Evolutionary conservation across 1,140 invertebrate genomes (phyloP), one percentile per base, ranked within the genome.

Genomic region (Brachionus plicatilis): DNA sequence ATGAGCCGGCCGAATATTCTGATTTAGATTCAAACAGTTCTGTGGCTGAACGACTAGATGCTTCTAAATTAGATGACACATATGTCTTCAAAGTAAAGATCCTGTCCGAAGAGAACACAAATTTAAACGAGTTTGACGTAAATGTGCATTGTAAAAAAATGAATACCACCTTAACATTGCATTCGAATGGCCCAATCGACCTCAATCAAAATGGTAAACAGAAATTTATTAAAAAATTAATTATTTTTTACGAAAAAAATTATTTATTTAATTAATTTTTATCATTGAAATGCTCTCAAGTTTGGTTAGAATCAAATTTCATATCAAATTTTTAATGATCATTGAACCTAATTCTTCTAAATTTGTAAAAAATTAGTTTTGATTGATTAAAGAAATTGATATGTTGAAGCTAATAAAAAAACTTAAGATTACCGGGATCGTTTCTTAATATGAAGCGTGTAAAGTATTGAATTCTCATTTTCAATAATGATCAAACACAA

Each of bases 111-210:
- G 72, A 76, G 6, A 76, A 76, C 20, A 50, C 72, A 12, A 76
- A 76, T 20, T 12, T 76, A 17, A 76, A 76, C 29, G 72, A 76
- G 47, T 76, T 76, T 76, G 72, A 76, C 27, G 20, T 76, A 12
- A 76, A 76, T 50, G 72, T 76, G 12, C 43, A 76, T 50, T 76
- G 72, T 29, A 76, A 76, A 76, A 76, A 76, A 76, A 76, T 76
- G 72, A 76, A 76, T 27, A 72, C 29, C 17, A 41, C 33, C 5
- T 24, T 76, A 50, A 76, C 72, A 50, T 27, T 33, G 17, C 47
- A 50, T 29, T 76, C 45, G 1, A 50, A 76, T 50, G 47, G 72
- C 33, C 68, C 29, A 7, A 72, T 43, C 1, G 68, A 72, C 37
- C 33, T 43, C 17, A 72, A 43, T 43, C 68, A 72, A 72, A 43